A percentile compares a stretch with the other conserved stretches of the same genome.
Conservation (phyloP, 2,888 invertebrate species). For the Camponotus fellah region DNA sequence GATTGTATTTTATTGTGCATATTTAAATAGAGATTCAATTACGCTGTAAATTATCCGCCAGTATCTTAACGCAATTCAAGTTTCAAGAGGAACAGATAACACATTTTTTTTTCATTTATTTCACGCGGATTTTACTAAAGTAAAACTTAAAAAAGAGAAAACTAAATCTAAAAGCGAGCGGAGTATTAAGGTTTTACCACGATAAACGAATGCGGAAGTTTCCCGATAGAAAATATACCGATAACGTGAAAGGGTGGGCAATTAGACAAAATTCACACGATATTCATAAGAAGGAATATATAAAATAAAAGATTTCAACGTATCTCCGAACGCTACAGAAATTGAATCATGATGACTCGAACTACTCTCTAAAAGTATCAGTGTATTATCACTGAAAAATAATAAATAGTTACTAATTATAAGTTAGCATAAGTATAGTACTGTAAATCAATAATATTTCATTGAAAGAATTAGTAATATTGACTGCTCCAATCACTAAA, state of each 20-base stretch:
- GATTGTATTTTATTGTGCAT: neutral
- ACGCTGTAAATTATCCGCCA: neutral
- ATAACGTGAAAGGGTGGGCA: slow-evolving; percentile 42
- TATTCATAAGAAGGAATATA: neutral
- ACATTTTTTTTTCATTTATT: slow-evolving; percentile 42
- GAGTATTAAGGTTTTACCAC: slow-evolving; percentile 35
- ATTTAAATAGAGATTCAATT: slow-evolving; percentile 6
- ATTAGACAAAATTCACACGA: slow-evolving; percentile 30
- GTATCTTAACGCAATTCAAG: slow-evolving; percentile 7
- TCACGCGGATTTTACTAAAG: slow-evolving; percentile 18
- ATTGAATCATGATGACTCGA: neutral
- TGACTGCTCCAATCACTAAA: too few species aligned
- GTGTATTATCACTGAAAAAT: too few species aligned
- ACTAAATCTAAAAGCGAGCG: slow-evolving; percentile 61
- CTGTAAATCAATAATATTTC: too few species aligned
- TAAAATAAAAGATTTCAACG: slow-evolving; percentile 8
- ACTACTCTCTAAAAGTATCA: too few species aligned
- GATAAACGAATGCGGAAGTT: slow-evolving; percentile 69
- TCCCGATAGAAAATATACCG: slow-evolving; percentile 60
- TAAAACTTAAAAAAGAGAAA: slow-evolving; percentile 26
- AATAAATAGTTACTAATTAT: too few species aligned
- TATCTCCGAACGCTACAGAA: neutral
- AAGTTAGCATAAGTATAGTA: too few species aligned
- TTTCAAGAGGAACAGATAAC: slow-evolving; percentile 2
- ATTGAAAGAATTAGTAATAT: too few species aligned